A percentile compares a stretch with the other conserved stretches of the same genome.
Conservation (phyloP, 2,888 invertebrate genomes). For the Dusona sp. region DNA sequence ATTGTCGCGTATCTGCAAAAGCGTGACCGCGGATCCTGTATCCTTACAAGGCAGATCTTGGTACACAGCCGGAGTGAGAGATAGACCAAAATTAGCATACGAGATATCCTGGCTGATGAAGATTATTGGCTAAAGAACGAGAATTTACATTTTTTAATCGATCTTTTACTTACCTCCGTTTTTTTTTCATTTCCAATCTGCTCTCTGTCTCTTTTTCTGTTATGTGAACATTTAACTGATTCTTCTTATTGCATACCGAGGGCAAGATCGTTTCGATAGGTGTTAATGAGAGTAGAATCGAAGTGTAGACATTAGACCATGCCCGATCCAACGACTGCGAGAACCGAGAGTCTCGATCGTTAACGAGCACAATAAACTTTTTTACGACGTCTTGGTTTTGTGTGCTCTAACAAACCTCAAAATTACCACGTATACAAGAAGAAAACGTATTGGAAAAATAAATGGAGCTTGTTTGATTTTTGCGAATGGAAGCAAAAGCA, state of each 20-base stretch:
- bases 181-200: neutral
- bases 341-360: slow-evolving; percentile 14
- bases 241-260: slow-evolving; percentile 21
- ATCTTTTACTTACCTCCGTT: neutral
- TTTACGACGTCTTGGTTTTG: slow-evolving; percentile 1
- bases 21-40: slow-evolving; percentile 5
- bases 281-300: slow-evolving; percentile 69
- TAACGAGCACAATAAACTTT: slow-evolving; percentile 52
- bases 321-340: slow-evolving; percentile 1
- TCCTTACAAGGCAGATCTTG: slow-evolving; percentile 4
- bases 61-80: neutral
- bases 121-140: slow-evolving; percentile 13
- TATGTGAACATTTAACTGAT: neutral
- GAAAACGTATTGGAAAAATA: neutral
- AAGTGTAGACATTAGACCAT: slow-evolving; percentile 13
- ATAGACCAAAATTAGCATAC: slow-evolving; percentile 25
- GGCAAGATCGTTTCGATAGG: slow-evolving; percentile 63
- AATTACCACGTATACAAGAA: neutral
- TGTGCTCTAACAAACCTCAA: neutral
- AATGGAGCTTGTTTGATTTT: slow-evolving; percentile 3
- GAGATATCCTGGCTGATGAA: slow-evolving; percentile 28
- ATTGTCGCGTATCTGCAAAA: slow-evolving; percentile 31
- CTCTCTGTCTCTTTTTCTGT: neutral
- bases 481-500: neutral
- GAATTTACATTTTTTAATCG: slow-evolving; percentile 2